Evolutionary conservation across 2,797 vertebrate genomes (phyloP).

Genomic region (Aeoliscus strigatus): DNA sequence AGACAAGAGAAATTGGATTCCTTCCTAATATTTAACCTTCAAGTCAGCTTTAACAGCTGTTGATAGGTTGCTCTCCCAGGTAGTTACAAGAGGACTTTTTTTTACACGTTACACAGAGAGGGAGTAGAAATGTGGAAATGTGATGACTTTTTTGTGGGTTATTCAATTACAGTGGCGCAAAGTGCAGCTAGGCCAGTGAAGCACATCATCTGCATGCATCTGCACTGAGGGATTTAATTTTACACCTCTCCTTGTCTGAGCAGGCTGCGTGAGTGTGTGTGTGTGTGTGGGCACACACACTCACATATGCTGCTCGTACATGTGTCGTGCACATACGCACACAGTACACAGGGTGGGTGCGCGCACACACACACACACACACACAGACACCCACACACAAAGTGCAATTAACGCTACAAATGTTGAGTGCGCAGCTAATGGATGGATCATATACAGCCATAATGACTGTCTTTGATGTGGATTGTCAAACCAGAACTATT

Average conservation of each 20-base stretch:
- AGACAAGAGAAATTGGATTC: constrained; percentile 99
- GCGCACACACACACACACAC: no score
- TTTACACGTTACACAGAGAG: constrained; percentile 69
- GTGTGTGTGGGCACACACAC: constrained; percentile 44
- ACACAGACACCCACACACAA: constrained; percentile 23
- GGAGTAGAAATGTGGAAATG: constrained; percentile 67
- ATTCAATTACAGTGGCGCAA: constrained; percentile 81
- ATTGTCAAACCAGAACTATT: constrained; percentile 60
- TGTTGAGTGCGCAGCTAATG: constrained; percentile 61
- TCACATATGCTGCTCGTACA: constrained; percentile 15
- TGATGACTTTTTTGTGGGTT: constrained; percentile 80
- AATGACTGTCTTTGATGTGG: constrained; percentile 64
- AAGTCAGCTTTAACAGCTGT: constrained; percentile 95
- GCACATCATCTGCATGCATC: constrained; percentile 71
- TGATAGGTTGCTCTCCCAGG: constrained; percentile 93
- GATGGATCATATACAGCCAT: constrained; percentile 63
- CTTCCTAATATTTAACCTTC: constrained; percentile 99
- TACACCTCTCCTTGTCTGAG: constrained; percentile 67
- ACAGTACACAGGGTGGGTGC: constrained; percentile 16
- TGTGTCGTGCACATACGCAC: constrained; percentile 8
- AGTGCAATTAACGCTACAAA: constrained; percentile 59
- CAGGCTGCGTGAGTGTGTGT: constrained; percentile 47
- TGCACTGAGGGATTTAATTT: constrained; percentile 68
- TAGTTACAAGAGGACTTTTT: constrained; percentile 86
- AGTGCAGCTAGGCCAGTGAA: constrained; percentile 73